These are phyloP conservation scores for human (Homo sapiens) DNA, from an alignment of 2,113 vertebrate genomes.

Conservation along the genomic window DNA sequence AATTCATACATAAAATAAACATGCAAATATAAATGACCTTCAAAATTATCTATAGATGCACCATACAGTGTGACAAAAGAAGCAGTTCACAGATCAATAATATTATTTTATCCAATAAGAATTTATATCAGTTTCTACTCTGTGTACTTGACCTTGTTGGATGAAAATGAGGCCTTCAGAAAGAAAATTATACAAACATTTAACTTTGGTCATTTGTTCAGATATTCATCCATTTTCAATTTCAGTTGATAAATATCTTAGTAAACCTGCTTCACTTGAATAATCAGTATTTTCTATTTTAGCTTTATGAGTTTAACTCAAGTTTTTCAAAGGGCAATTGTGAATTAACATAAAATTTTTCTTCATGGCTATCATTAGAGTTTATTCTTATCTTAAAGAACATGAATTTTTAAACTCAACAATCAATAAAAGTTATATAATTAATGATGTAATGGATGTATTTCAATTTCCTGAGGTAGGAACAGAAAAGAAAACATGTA, in stretches of 20 bases:
- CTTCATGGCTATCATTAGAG: slow-evolving; percentile 20
- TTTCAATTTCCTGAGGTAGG: neutral
- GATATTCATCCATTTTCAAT: slow-evolving; percentile 65
- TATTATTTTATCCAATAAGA: slow-evolving; percentile 54
- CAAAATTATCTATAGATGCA: neutral
- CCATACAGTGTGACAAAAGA: slow-evolving; percentile 29
- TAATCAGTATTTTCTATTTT: slow-evolving; percentile 62
- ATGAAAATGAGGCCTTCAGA: slow-evolving; percentile 30
- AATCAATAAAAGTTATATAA: neutral
- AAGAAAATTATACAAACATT: slow-evolving; percentile 61
- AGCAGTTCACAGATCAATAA: slow-evolving; percentile 15
- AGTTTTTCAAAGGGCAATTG: slow-evolving; percentile 53
- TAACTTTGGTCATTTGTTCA: slow-evolving; percentile 55
- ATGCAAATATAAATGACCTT: slow-evolving; percentile 28
- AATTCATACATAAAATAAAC: neutral
- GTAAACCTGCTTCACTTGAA: slow-evolving; percentile 57
- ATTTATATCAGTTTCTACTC: slow-evolving; percentile 37
- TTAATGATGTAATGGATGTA: slow-evolving; percentile 8
- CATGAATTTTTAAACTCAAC: slow-evolving; percentile 11
- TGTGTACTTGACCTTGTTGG: slow-evolving; percentile 48
- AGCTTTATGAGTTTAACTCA: slow-evolving; percentile 51
- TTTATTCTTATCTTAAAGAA: slow-evolving; percentile 51
- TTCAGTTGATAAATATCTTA: slow-evolving; percentile 68
- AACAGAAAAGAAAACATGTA: neutral
- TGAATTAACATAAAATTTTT: slow-evolving; percentile 30